These are phyloP conservation scores for Pararge aegeria DNA, from an alignment of 1,140 invertebrate genomes.

Conservation along the genomic window DNA sequence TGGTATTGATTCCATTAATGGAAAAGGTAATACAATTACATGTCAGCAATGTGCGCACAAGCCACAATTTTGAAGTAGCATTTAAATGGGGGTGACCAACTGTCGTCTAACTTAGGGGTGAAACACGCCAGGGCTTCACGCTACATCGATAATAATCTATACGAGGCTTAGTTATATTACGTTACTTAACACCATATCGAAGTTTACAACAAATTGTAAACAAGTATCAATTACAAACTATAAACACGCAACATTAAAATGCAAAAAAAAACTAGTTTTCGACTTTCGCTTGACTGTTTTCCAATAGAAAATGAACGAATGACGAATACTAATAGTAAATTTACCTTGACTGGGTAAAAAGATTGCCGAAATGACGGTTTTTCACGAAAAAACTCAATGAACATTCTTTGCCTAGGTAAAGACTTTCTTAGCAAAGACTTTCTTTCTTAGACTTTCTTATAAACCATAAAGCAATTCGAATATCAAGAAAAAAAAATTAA, in stretches of 20 bases:
- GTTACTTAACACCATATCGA: conserved; percentile 57
- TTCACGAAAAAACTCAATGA: too few relatives aligned
- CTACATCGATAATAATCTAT: conserved; percentile 69
- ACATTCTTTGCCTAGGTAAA: too few relatives aligned
- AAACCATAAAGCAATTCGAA: too few relatives aligned
- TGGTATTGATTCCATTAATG: conserved; percentile 18
- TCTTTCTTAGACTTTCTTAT: too few relatives aligned
- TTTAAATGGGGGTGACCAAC: conserved; percentile 77
- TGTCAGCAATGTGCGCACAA: conserved; percentile 63
- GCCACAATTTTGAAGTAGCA: conserved; percentile 73
- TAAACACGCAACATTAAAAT: not conserved
- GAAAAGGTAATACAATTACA: conserved; percentile 56
- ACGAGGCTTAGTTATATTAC: conserved; percentile 60
- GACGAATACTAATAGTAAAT: too few relatives aligned
- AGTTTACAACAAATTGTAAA: conserved; percentile 9
- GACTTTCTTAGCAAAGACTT: too few relatives aligned
- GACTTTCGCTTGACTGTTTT: too few relatives aligned
- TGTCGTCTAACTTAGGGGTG: conserved; percentile 67
- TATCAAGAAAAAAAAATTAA: too few relatives aligned
- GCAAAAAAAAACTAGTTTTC: too few relatives aligned
- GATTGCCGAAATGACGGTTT: too few relatives aligned
- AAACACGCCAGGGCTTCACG: conserved; percentile 66
- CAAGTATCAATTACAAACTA: conserved; percentile 3
- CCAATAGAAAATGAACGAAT: too few relatives aligned
- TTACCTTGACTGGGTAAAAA: too few relatives aligned